Base-by-base conservation (phyloP, 2,797 vertebrate species). In the Vultur gryphus region DNA sequence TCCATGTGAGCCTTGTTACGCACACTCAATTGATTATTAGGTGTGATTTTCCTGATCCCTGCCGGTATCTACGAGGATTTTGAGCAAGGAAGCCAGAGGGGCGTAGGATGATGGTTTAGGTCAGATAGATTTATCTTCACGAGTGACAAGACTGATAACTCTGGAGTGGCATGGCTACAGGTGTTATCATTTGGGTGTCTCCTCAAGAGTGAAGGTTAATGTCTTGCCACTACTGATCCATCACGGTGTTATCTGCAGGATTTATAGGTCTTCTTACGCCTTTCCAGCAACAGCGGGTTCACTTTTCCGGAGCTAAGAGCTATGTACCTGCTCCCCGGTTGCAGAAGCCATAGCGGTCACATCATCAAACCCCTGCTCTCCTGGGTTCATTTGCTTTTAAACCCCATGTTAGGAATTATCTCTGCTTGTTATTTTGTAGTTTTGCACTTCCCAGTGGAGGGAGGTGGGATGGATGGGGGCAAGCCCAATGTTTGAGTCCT, bases 121-220 rank as follows among this genome's bases (percentile, higher is more conserved):
- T 95, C 82, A 88, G 84, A 61, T 84, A 79, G 88, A 97, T 97
- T 96, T 97, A 90, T 93, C 90, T 89, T 87, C 51, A 24, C 7
- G 5, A 80, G 46, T 87, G 80, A 95, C 92, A 96, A 93, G 94
- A 93, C 69, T 51, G 95, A 95, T 96, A 95, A 91, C 87, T 91
- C 69, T 61, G 82, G 87, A 91, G 61, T 84, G 93, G 87, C 62
- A 1, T 88, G 91, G 91, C 91, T 96, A 95, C 91, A 93, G 95
- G 95, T 97, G 95, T 95, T 97, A 96, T 95, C 95, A 96, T 97
- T 96, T 93, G 94, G 87, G 76, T 94, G 93, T 91, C 96, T 96
- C 83, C 91, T 97, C 93, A 82, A 91, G 95, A 97, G 91, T 97
- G 96, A 96, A 97, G 96, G 95, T 96, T 96, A 96, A 97, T 96